Evolutionary conservation across 2,797 vertebrate genomes (phyloP), one percentile per base, ranked within the genome.

Genomic region (Schizothorax lantsangensis): DNA sequence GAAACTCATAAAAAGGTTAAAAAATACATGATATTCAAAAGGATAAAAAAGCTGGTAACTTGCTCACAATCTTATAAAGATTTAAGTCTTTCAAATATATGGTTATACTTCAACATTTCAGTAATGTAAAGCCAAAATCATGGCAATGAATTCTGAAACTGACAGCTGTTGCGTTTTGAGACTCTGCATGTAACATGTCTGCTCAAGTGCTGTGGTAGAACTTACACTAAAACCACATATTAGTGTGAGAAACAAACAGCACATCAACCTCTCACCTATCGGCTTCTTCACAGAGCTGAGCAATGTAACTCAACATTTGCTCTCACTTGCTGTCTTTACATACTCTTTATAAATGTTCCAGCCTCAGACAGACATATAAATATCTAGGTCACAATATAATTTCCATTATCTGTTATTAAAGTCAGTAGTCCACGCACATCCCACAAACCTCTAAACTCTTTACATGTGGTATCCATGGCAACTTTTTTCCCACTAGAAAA

Each of bases 381-480:
- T 73, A 54, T 62, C 3, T 59, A 8, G 52, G 36, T 72, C 36
- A 66, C 40, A 33, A 21, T 30, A 43, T 47, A 11, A 40, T 72
- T 59, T 43, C 8, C n/a, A 77, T 84, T 49, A 83, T 83, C 54
- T 59, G 81, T 82, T 84, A 88, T 95, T 94, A 94, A 95, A 95
- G 94, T 94, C 94, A 94, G 94, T 92, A 94, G 92, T 94, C 94
- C 93, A 94, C 92, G 90, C 90, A 93, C 92, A 94, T 94, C 93
- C 92, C 93, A 90, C 90, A 93, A 94, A 93, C 93, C 93, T 92
- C 93, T 94, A 93, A 94, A 93, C 93, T 92, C 94, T 93, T 93
- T 91, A 92, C 93, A 95, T 95, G 93, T 91, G 89, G 95, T 96
- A 94, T 94, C 95, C 95, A 96, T 95, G 93, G 95, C 92, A 96